Conservation (phyloP, 2,797 vertebrate genomes). For the Neoniphon sammara region DNA sequence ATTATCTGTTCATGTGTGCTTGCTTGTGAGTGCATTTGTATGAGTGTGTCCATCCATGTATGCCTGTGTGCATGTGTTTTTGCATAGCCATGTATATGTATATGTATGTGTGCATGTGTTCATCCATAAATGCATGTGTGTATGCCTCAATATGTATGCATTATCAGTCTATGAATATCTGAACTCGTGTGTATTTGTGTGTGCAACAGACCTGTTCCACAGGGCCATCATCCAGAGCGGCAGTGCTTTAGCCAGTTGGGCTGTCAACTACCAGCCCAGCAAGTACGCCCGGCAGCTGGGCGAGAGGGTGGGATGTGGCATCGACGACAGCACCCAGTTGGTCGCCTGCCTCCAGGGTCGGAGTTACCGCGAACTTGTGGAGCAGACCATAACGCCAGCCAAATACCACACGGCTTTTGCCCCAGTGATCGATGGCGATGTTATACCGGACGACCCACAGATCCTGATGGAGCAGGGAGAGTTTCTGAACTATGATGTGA, state of each 20-base stretch:
- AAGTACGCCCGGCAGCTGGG: conserved; percentile 93
- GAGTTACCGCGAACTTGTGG: conserved; percentile 92
- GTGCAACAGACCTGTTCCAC: conserved; percentile 92
- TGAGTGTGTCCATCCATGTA: not conserved
- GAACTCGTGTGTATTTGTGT: conserved; percentile 42
- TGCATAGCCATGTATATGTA: not conserved
- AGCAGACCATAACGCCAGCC: conserved; percentile 91
- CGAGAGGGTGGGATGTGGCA: conserved; percentile 94
- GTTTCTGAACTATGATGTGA: conserved; percentile 99
- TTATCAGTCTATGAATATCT: conserved; percentile 15
- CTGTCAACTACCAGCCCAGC: conserved; percentile 98
- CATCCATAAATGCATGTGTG: conserved; percentile 25
- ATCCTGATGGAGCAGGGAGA: conserved; percentile 99
- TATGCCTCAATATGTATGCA: conserved; percentile 6
- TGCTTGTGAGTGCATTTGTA: conserved; percentile 30
- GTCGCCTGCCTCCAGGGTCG: conserved; percentile 93
- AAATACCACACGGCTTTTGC: conserved; percentile 98
- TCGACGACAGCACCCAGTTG: conserved; percentile 92
- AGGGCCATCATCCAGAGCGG: conserved; percentile 99
- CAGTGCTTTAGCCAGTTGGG: conserved; percentile 97
- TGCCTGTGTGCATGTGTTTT: not conserved
- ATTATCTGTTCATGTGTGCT: conserved; percentile 6
- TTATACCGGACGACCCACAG: conserved; percentile 98
- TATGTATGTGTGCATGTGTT: conserved; percentile 5
- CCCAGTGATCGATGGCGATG: conserved; percentile 96